A percentile compares a stretch with the other conserved stretches of the same genome.
Conservation (phyloP, 1,140 invertebrate species). For the Andrena cerasifolii region DNA sequence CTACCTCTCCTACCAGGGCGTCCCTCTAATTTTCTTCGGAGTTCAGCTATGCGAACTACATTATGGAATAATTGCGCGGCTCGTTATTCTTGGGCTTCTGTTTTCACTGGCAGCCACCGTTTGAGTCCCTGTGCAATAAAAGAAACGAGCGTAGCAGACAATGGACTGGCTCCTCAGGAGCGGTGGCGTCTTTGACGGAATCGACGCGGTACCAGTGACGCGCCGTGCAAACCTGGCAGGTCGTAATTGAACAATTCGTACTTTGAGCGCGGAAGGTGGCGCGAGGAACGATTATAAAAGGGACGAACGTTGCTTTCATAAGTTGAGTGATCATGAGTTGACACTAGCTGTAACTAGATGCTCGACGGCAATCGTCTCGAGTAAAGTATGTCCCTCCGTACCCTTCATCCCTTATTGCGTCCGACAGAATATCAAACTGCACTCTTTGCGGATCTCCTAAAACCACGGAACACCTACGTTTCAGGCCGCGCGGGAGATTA, state of each 20-base stretch:
- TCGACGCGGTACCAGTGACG: no score
- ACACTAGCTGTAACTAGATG: no score
- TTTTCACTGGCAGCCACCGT: slow-evolving; percentile 64
- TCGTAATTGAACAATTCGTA: no score
- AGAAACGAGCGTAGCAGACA: slow-evolving; percentile 49
- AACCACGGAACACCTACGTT: background rate
- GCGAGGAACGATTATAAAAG: no score
- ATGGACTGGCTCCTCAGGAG: slow-evolving; percentile 44
- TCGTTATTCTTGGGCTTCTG: slow-evolving; percentile 74
- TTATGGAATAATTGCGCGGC: slow-evolving; percentile 77
- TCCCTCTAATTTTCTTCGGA: slow-evolving; percentile 76
- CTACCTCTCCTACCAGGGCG: slow-evolving; percentile 25
- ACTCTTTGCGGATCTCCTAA: background rate
- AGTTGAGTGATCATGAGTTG: no score
- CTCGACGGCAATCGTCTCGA: no score
- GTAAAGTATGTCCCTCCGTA: no score
- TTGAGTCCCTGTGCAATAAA: slow-evolving; percentile 56
- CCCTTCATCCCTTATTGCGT: no score
- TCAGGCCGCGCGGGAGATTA: background rate
- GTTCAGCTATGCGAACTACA: slow-evolving; percentile 77
- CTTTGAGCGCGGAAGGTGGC: no score
- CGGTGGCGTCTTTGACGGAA: slow-evolving; percentile 32
- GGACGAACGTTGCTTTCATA: no score
- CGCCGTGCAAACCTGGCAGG: no score
- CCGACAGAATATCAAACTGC: background rate